Evolutionary conservation across 2,888 invertebrate species (phyloP).

Genomic region (Oeneis ivallda): DNA sequence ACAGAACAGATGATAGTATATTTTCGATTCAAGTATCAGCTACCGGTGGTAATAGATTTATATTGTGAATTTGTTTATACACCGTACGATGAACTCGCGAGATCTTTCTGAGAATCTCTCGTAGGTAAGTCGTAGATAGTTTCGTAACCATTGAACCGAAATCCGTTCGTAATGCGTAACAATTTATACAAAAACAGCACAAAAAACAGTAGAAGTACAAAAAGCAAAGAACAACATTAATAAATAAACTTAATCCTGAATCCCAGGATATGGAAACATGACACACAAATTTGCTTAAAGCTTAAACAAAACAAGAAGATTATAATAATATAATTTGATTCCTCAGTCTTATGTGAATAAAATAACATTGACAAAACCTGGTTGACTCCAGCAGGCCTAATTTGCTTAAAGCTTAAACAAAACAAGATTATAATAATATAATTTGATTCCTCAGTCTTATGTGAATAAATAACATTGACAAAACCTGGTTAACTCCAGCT

Average conservation of each 20-base stretch:
- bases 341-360: slow-evolving; percentile 2
- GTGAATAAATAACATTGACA: not conserved
- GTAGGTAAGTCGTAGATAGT: not conserved
- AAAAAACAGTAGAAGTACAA: not conserved
- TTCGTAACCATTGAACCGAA: not conserved
- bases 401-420: slow-evolving; percentile 5
- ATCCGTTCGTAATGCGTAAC: not conserved
- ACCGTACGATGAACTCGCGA: slow-evolving; percentile 4
- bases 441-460: slow-evolving; percentile 9
- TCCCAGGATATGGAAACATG: not conserved
- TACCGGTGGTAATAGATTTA: not conserved
- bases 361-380: slow-evolving; percentile 9
- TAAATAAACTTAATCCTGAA: not conserved
- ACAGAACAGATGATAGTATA: not conserved
- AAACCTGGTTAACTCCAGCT: slow-evolving; percentile 1
- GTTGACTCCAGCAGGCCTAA: not conserved
- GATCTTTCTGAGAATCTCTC: not conserved
- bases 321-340: no score
- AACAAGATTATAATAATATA: no score
- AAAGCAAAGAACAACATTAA: not conserved
- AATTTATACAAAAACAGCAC: not conserved
- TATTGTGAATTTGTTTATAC: slow-evolving; percentile 1
- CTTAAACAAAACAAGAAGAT: not conserved
- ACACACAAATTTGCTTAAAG: slow-evolving; percentile 5
- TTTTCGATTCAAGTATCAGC: not conserved